Conservation (phyloP, 2,888 invertebrate species). For the Thelaira solivaga region DNA sequence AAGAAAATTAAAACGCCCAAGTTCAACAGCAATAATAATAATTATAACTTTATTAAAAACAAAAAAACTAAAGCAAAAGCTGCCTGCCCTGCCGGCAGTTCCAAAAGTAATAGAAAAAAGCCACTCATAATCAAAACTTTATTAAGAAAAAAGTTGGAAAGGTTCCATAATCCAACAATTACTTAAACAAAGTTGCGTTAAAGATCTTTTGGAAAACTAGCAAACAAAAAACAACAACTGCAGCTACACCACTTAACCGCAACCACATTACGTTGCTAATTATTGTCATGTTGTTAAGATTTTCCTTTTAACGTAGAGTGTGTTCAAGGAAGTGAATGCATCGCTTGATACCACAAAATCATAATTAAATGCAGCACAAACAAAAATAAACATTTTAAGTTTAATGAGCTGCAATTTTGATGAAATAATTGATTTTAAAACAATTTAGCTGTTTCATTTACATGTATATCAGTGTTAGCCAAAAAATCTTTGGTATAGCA, state of each 20-base stretch:
- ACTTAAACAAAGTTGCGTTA: constrained; percentile 4
- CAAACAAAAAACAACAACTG: neutral
- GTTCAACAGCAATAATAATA: constrained; percentile 46
- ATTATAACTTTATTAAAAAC: neutral
- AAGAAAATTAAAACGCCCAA: constrained; percentile 28
- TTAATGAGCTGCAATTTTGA: constrained; percentile 1
- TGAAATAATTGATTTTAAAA: too few relatives aligned
- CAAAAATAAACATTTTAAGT: neutral
- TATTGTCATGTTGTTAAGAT: constrained; percentile 11
- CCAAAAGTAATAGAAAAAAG: neutral
- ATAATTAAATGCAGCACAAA: constrained; percentile 14
- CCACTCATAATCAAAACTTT: neutral
- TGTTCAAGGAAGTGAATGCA: constrained; percentile 29
- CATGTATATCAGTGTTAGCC: too few relatives aligned
- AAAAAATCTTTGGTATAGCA: too few relatives aligned
- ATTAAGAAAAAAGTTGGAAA: neutral
- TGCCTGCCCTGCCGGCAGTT: neutral
- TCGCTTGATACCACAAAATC: constrained; percentile 29
- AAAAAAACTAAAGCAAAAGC: neutral
- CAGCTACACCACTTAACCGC: too few relatives aligned
- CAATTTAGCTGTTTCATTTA: too few relatives aligned
- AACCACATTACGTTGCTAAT: constrained; percentile 14
- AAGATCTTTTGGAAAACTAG: constrained; percentile 5
- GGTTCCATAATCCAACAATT: constrained; percentile 18
- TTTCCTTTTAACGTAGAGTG: neutral